Evolutionary conservation across 2,113 vertebrate genomes (phyloP).

Genomic region (Benitochromis conjunctus): DNA sequence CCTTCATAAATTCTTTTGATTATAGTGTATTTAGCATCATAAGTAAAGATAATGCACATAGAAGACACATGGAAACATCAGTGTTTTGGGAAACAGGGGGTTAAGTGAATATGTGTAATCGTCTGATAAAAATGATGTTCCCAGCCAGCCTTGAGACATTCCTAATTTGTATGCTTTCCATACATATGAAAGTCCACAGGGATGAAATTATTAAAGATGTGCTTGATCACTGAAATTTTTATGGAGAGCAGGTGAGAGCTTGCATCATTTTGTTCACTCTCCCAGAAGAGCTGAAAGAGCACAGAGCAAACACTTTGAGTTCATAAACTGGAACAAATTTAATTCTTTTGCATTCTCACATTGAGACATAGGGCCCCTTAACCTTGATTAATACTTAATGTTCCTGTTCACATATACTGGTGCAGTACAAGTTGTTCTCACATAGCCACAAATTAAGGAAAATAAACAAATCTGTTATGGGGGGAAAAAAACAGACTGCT

Average conservation of each 20-base stretch:
- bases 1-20: background rate
- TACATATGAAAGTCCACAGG: background rate
- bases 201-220: constrained; percentile 18
- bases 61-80: background rate
- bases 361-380: constrained; percentile 8
- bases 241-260: background rate
- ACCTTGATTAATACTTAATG: constrained; percentile 65
- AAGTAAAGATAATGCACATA: background rate
- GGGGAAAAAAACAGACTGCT: background rate
- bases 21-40: background rate
- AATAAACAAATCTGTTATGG: background rate
- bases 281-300: constrained; percentile 3
- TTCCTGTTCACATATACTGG: constrained; percentile 33
- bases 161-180: background rate
- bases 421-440: background rate
- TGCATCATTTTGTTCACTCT: constrained; percentile 5
- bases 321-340: constrained; percentile 35
- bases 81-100: background rate
- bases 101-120: constrained; percentile 11
- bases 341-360: constrained; percentile 33
- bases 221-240: constrained; percentile 29
- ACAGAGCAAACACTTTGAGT: constrained; percentile 27
- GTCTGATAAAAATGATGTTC: background rate
- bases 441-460: background rate
- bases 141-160: background rate